These are phyloP conservation scores for Drosophila pruinosa DNA, from an alignment of 1,140 invertebrate species.

Conservation along the genomic window DNA sequence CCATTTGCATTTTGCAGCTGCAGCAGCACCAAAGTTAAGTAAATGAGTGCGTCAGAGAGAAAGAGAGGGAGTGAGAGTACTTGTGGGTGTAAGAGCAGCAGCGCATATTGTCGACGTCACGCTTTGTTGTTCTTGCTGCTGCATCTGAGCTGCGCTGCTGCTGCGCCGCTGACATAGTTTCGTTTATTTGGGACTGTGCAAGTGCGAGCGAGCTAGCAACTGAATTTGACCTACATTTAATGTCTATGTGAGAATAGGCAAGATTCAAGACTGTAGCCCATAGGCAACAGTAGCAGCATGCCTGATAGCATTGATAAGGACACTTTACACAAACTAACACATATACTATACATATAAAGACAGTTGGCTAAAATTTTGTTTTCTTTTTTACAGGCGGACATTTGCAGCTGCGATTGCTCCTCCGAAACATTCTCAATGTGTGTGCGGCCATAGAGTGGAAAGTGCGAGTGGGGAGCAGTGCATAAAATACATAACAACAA, in stretches of 20 bases:
- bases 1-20: no score
- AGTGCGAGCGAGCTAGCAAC: conserved; percentile 29
- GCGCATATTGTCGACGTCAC: conserved; percentile 47
- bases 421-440: conserved; percentile 13
- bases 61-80: not conserved
- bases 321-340: not conserved
- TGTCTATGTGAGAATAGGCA: not conserved
- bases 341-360: not conserved
- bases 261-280: conserved; percentile 9
- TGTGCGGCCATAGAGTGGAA: conserved; percentile 16
- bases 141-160: conserved; percentile 5
- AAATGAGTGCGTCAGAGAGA: not conserved
- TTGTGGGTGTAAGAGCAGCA: conserved; percentile 14
- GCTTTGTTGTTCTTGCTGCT: conserved; percentile 20
- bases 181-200: conserved; percentile 53
- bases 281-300: not conserved
- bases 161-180: conserved; percentile 70
- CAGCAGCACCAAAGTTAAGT: not conserved
- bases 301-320: conserved; percentile 39
- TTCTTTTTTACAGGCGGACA: conserved; percentile 27
- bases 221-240: conserved; percentile 54
- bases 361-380: conserved; percentile 22
- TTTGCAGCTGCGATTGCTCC: conserved; percentile 26
- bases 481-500: conserved; percentile 2
- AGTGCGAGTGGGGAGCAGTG: conserved; percentile 14